Evolutionary conservation across 2,888 invertebrate species (phyloP).

Genomic region (Tipula helvola): DNA sequence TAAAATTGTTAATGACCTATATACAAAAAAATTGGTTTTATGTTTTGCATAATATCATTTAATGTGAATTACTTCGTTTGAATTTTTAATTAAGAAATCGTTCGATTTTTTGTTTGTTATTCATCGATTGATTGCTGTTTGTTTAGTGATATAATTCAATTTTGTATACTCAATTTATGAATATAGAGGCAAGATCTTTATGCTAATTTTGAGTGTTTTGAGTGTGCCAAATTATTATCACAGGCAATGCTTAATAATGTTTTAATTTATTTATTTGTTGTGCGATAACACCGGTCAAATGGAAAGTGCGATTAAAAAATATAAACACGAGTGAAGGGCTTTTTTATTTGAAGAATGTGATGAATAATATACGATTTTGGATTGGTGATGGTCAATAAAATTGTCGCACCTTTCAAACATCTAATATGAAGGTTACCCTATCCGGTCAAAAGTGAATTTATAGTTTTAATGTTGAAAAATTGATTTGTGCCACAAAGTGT

Average conservation of each 20-base stretch:
- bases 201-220: neutral
- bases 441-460: neutral
- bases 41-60: neutral
- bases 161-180: no score
- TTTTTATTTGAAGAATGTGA: neutral
- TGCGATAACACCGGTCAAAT: neutral
- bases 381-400: neutral
- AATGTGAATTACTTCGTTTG: neutral
- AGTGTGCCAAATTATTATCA: neutral
- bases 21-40: neutral
- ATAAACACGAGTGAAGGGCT: neutral
- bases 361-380: neutral
- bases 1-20: neutral
- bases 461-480: neutral
- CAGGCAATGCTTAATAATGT: neutral
- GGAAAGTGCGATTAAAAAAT: neutral
- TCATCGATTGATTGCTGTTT: neutral
- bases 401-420: neutral
- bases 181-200: neutral
- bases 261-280: neutral
- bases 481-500: neutral
- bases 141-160: neutral
- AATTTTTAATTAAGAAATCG: neutral
- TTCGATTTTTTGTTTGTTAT: neutral
- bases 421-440: neutral